Base-by-base conservation (phyloP, 2,888 invertebrate species). In the Agrotis clavis region DNA sequence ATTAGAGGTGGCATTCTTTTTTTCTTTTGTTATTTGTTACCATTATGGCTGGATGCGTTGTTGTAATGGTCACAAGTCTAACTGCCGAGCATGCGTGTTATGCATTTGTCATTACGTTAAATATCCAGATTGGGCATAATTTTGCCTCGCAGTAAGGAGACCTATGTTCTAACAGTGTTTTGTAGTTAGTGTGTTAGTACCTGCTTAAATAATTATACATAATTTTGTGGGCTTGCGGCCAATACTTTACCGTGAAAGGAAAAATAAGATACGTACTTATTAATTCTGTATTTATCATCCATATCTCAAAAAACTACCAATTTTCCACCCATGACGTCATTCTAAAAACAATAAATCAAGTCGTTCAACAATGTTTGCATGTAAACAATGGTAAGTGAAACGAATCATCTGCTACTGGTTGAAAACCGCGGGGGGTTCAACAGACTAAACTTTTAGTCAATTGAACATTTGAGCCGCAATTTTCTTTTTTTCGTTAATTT, bases 1-100 rank as follows among this genome's bases (percentile, higher is more conserved):
- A 56, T 71, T 81, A 85, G 89, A 89, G 53, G n/a, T 48, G 87
- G 73, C 85, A 83, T 77, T 79, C 1, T 0, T 51, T 53, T 48
- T 16, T n/a, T 1, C 50, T 18, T 45, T 56, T 13, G 7, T 45
- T 45, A 11, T 35, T 16, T 9, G n/a, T n/a, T 14, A 56, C 11
- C 11, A 56, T 51, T 19, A 25, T 0, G 41, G 25, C 54, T 54
- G 21, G 21, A 9, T 54, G 9, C 4, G 16, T 18, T 5, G 47
- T 56, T 35, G 41, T 41, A 41, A 41, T 11, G 41, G 41, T 41
- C 11, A 41, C 41, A 35, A 35, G 35, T 7, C 35, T 35, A 35
- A 35, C 35, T 7, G 35, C 35, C 35, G 35, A 35, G 7, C 35
- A 30, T 30, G 6, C n/a, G n/a, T 6, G 5, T 4, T 30, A 30